Evolutionary conservation across 2,888 invertebrate species (phyloP), one percentile per base, ranked within the genome.

Genomic region (Caenorhabditis uteleia): DNA sequence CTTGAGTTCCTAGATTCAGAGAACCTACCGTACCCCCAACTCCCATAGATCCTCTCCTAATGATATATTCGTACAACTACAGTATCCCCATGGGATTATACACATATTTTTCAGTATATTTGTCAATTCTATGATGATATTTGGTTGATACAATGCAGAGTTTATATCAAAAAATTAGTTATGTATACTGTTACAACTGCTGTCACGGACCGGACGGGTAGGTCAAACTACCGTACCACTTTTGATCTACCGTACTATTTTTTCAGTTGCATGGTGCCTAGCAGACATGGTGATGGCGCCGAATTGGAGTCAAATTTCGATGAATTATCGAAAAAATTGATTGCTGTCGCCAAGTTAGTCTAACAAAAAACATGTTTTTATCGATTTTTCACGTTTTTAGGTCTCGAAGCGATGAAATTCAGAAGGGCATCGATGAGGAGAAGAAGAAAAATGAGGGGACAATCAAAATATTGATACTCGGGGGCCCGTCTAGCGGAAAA

Each of bases 401-500:
- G 25, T 55, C 49, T 25, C 34, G 50, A 21, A 50, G 48, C 21
- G 1, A 23, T 14, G 60, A 66, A 39, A 60, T 66, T 16, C 60
- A 66, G n/a, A 49, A 26, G 14, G 38, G 10, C 7, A 7, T 66
- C 3, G 55, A 33, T 6, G 18, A 44, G 10, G 43, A 57, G 10
- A 60, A 53, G 42, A 47, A 45, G 31, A 31, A 20, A 1, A 34
- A 43, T 16, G 47, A 43, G 18, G 31, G 23, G 23, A 34, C 40
- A 8, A 53, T 56, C n/a, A 66, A 66, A 25, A 66, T 66, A 26
- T 50, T 66, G 10, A 51, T 66, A 29, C 49, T 66, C 5, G 65
- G 66, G n/a, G 66, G 66, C 10, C 66, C 66, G 1, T 60, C 57
- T 7, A 66, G 67, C 38, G 70, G 70, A 18, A 70, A 70, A 46